phyloP scores from a whole-genome alignment of 2,113 vertebrate species.

The Oryzias javanicus region DNA sequence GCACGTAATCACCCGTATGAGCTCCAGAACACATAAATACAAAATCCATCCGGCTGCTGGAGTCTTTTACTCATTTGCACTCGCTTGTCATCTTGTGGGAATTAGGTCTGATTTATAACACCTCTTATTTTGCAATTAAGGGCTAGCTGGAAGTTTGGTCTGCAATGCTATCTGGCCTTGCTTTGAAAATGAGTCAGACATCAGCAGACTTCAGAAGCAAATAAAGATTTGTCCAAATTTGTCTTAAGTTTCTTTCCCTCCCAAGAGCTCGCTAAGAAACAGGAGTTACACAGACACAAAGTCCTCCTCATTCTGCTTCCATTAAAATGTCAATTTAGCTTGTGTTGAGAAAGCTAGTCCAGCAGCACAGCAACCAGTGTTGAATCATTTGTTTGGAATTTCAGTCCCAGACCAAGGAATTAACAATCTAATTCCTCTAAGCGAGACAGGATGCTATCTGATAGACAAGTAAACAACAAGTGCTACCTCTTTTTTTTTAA shows the following conservation, averaged over 20 bases:
- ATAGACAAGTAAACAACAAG: conserved; percentile 41
- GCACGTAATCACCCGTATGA: conserved; percentile 45
- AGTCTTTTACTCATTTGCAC: conserved; percentile 36
- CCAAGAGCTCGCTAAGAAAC: conserved; percentile 7
- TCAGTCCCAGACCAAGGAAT: conserved; percentile 43
- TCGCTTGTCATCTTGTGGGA: conserved; percentile 8
- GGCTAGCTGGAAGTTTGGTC: conserved; percentile 38
- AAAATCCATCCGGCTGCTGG: conserved; percentile 23
- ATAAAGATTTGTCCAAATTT: conserved; percentile 67
- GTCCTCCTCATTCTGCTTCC: conserved; percentile 75
- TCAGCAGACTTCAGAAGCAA: conserved; percentile 80
- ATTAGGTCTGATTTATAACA: conserved; percentile 49
- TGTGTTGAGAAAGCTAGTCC: conserved; percentile 51
- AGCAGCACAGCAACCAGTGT: conserved; percentile 43
- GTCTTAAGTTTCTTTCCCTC: conserved; percentile 66
- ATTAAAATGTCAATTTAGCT: conserved; percentile 78
- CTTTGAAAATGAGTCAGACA: conserved; percentile 78
- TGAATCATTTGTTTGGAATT: conserved; percentile 69
- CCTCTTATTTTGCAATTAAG: conserved; percentile 33
- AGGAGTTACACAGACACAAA: conserved; percentile 5
- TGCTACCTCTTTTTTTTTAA: conserved; percentile 25
- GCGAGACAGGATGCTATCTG: conserved; percentile 42
- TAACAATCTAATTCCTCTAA: conserved; percentile 51
- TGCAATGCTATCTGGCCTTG: conserved; percentile 41
- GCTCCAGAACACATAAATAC: conserved; percentile 70